A percentile compares a stretch with the other conserved stretches of the same genome.
Conservation (phyloP, 2,888 invertebrate genomes). For the Xanthia icteritia region DNA sequence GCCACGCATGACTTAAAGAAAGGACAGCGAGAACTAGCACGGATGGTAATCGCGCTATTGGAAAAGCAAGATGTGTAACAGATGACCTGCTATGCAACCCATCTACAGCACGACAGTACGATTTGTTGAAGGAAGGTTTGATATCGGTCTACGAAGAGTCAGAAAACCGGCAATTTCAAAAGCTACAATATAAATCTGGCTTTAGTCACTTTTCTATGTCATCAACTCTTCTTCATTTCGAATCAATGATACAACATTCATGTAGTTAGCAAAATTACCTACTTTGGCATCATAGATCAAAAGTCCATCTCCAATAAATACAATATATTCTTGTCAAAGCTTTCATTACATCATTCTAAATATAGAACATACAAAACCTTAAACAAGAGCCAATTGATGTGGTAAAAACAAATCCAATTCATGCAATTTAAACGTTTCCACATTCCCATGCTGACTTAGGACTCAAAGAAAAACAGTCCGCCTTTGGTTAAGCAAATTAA, state of each 20-base stretch:
- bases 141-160: no score
- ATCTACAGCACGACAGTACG: no score
- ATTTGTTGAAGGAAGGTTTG: no score
- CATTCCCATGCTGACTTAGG: conserved; percentile 50
- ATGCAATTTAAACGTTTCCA: conserved; percentile 22
- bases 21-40: no score
- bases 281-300: not conserved
- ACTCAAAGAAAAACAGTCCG: conserved; percentile 40
- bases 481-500: conserved; percentile 38
- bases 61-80: no score
- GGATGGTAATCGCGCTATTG: no score
- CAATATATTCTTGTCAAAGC: not conserved
- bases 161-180: no score
- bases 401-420: conserved; percentile 40
- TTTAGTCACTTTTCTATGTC: not conserved
- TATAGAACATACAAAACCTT: not conserved
- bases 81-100: no score
- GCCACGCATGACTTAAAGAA: no score
- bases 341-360: not conserved
- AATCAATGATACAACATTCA: not conserved
- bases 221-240: not conserved
- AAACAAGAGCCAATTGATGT: conserved; percentile 1
- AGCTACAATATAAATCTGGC: no score
- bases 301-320: not conserved
- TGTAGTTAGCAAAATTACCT: not conserved